Conservation (phyloP, 2,888 invertebrate genomes). For the Micoletzkya japonica region DNA sequence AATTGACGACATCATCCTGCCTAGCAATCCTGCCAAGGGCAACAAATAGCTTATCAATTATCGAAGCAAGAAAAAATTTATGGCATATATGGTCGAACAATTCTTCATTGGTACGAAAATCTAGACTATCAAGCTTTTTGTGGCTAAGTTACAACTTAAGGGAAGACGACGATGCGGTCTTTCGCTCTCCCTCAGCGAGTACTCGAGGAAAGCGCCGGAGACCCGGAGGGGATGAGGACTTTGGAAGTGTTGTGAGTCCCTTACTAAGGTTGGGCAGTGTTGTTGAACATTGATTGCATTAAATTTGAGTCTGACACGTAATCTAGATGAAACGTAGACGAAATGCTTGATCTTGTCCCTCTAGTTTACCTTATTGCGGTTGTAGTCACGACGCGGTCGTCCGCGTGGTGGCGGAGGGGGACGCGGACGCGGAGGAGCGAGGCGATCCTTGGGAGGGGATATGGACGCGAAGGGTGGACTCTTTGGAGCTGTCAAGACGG, state of each 20-base stretch:
- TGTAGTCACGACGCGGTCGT: slow-evolving; percentile 48
- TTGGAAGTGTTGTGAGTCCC: slow-evolving; percentile 30
- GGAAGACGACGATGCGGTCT: slow-evolving; percentile 36
- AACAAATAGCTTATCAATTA: no score
- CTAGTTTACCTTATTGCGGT: slow-evolving; percentile 1
- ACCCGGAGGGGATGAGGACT: slow-evolving; percentile 30
- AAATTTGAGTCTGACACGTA: no score
- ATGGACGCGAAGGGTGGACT: slow-evolving; percentile 41
- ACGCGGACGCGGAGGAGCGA: slow-evolving; percentile 31
- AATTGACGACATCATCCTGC: no score
- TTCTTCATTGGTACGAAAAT: neutral
- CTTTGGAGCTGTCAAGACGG: slow-evolving; percentile 47
- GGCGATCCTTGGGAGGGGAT: slow-evolving; percentile 26
- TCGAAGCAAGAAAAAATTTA: neutral
- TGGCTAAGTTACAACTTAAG: neutral
- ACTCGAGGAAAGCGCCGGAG: slow-evolving; percentile 45
- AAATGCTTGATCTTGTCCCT: neutral
- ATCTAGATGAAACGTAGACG: neutral
- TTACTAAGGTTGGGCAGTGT: no score
- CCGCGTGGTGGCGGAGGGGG: slow-evolving; percentile 36
- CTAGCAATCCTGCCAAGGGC: no score
- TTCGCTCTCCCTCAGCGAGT: slow-evolving; percentile 43
- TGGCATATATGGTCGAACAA: neutral
- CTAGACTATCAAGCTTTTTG: neutral
- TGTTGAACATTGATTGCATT: no score